phyloP scores from a whole-genome alignment of 2,113 vertebrate genomes.

The Pygoscelis antarcticus region DNA sequence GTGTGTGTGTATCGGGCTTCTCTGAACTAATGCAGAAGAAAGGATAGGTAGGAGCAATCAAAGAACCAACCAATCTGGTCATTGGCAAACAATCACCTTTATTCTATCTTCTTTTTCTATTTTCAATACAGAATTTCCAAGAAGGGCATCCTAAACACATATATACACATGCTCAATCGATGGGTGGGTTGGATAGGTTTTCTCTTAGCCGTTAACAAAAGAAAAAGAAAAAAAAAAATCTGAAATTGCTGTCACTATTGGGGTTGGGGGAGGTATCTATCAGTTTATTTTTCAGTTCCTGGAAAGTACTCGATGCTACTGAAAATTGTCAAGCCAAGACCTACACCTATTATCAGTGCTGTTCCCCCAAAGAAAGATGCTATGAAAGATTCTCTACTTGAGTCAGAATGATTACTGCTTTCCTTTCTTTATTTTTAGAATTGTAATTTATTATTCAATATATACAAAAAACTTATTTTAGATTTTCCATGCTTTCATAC shows the following conservation, averaged over 20 bases:
- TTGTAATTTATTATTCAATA: conserved; percentile 68
- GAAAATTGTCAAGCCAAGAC: neutral
- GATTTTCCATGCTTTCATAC: conserved; percentile 53
- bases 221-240: neutral
- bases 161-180: neutral
- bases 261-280: neutral
- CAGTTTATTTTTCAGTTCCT: neutral
- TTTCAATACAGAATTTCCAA: neutral
- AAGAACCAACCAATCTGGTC: neutral
- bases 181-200: neutral
- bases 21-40: neutral
- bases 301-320: neutral
- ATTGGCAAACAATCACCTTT: neutral
- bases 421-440: conserved; percentile 39
- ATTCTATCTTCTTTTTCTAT: neutral
- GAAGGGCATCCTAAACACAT: neutral
- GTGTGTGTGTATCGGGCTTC: neutral
- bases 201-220: neutral
- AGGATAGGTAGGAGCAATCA: neutral
- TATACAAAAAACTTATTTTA: conserved; percentile 17
- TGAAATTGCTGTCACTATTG: neutral
- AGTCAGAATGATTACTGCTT: conserved; percentile 48
- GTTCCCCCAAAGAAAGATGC: neutral
- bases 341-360: neutral
- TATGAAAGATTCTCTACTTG: neutral